Base-by-base conservation (phyloP, 2,888 invertebrate species). In the Geotrupes spiniger region DNA sequence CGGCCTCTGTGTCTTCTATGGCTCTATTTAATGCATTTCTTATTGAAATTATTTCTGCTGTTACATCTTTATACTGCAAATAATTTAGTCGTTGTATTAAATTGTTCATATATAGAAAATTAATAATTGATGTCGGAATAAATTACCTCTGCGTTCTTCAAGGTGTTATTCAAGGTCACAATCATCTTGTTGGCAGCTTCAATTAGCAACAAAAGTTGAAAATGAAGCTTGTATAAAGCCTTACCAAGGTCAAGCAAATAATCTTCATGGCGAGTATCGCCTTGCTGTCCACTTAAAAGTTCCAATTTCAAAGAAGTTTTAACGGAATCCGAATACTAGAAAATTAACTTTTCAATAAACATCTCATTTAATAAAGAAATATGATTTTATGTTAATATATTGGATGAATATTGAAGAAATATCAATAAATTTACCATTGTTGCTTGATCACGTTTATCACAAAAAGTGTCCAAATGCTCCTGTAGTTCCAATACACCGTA, bases 391-490 rank as follows among this genome's bases (percentile, higher is more conserved):
- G 6, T 12, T n/a, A n/a, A n/a, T n/a, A n/a, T n/a, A n/a, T n/a
- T n/a, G n/a, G 2, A 15, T 4, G 4, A 10, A 14, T 9, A 38
- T 21, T 4, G 10, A 17, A 4, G 9, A 10, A 21, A 33, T 40
- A 31, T 12, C 4, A 4, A 25, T 31, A 42, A 4, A 61, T 56
- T 64, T 69, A 89, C 89, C 82, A 90, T 89, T 0, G 84, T 76
- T 1, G 91, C 89, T 64, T 93, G 92, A 68, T 96, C 94, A 61
- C 90, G 86, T 50, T 92, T 83, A 71, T 96, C 94, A 60, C 92
- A 85, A 70, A 92, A 95, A 0, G 95, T 96, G 71, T 97, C 96
- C 57, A 95, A 81, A 71, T 96, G 96, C 65, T 97, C 96, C 63
- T 93, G 91, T 57, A 97, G 87, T 72, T 96, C 95, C 28, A 97